Conservation (phyloP, 2,113 vertebrate genomes). For the Brienomyrus longianalis region DNA sequence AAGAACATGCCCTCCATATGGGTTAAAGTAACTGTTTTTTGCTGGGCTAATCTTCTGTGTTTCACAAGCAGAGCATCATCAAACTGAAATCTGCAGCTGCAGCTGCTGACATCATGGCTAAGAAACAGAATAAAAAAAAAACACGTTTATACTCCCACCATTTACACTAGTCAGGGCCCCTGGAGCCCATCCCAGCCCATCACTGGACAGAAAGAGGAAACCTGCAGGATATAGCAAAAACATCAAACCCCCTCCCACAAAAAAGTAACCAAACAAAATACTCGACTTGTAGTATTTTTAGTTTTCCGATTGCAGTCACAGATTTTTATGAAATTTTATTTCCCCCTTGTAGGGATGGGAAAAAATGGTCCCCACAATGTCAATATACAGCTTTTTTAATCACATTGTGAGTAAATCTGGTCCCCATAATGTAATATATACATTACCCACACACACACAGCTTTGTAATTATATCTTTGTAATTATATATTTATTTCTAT, state of each 20-base stretch:
- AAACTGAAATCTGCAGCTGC: neutral
- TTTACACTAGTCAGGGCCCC: neutral
- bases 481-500: no score
- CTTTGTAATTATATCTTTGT: no score
- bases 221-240: neutral
- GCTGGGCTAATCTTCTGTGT: neutral
- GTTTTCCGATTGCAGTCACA: neutral
- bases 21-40: neutral
- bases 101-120: neutral
- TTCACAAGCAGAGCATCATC: neutral
- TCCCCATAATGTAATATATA: no score
- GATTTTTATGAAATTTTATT: no score
- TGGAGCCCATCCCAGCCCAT: neutral
- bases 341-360: no score
- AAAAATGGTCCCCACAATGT: no score
- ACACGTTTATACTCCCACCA: neutral
- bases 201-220: neutral
- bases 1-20: neutral
- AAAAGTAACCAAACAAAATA: neutral
- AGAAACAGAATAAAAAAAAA: neutral
- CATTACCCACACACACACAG: no score
- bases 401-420: no score
- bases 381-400: no score
- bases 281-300: neutral
- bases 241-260: neutral